These are phyloP conservation scores for Elgaria multicarinata DNA, from an alignment of 2,113 vertebrate genomes.

Conservation along the genomic window DNA sequence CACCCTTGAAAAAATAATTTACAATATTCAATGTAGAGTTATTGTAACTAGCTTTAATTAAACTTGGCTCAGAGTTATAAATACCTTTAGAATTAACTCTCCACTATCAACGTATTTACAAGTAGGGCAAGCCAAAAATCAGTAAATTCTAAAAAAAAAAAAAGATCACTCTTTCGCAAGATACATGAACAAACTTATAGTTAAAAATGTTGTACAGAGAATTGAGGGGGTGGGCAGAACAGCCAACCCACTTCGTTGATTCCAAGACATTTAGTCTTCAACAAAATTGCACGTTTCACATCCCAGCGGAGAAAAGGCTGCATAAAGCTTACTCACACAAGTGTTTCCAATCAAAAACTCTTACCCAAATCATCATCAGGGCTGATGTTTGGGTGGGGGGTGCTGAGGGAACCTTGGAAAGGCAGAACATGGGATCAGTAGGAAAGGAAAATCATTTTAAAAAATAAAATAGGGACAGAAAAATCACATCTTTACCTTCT, in stretches of 20 bases:
- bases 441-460: neutral
- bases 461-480: neutral
- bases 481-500: neutral
- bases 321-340: neutral
- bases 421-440: neutral
- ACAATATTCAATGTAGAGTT: neutral
- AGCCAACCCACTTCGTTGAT: neutral
- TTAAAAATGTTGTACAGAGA: neutral
- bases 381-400: neutral
- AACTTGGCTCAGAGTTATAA: neutral
- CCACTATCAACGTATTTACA: neutral
- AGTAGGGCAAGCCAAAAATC: neutral
- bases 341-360: conserved; percentile 5
- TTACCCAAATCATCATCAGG: neutral
- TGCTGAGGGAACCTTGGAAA: neutral
- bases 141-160: neutral
- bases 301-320: neutral
- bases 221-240: too few relatives aligned
- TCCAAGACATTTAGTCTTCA: conserved; percentile 3
- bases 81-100: neutral
- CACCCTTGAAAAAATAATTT: neutral
- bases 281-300: conserved; percentile 16
- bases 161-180: neutral
- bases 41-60: neutral
- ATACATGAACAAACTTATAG: neutral